phyloP scores from a whole-genome alignment of 2,888 invertebrate genomes.

The Nomada goodeniana region DNA sequence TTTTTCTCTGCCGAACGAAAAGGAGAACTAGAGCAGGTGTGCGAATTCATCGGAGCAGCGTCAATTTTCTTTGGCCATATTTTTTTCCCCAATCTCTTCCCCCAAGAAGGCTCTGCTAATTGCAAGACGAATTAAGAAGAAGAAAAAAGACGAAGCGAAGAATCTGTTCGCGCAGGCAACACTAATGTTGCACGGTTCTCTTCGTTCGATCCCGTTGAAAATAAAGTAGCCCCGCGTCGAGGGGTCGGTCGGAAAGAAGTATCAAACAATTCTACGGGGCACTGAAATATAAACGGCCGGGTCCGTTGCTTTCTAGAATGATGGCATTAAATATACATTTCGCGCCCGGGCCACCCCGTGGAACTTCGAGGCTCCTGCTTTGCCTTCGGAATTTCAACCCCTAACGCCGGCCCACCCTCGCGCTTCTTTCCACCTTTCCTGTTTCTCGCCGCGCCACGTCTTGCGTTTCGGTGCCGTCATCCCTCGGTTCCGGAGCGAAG shows the following conservation, averaged over 20 bases:
- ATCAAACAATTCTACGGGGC: conserved; percentile 75
- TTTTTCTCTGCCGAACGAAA: neutral
- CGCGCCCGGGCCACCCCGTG: conserved; percentile 51
- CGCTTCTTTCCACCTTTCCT: conserved; percentile 33
- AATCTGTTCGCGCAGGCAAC: neutral
- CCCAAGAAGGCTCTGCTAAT: neutral
- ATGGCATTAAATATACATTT: conserved; percentile 81
- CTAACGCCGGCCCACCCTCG: conserved; percentile 30
- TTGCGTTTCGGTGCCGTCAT: conserved; percentile 6
- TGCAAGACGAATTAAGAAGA: neutral
- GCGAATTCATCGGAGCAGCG: neutral
- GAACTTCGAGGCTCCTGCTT: conserved; percentile 57
- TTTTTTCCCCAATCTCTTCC: no score
- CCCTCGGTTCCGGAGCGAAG: conserved; percentile 9
- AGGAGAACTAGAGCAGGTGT: neutral
- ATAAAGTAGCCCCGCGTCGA: conserved; percentile 14
- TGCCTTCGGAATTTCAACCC: conserved; percentile 58
- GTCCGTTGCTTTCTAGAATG: conserved; percentile 74
- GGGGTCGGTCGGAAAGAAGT: conserved; percentile 42
- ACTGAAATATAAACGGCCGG: conserved; percentile 74
- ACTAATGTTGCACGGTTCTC: neutral
- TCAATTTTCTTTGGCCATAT: neutral
- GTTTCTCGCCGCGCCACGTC: conserved; percentile 26
- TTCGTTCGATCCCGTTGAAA: conserved; percentile 6
- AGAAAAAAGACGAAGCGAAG: no score